Conservation (phyloP, 2,888 invertebrate genomes). For the Mythimna ferrago region DNA sequence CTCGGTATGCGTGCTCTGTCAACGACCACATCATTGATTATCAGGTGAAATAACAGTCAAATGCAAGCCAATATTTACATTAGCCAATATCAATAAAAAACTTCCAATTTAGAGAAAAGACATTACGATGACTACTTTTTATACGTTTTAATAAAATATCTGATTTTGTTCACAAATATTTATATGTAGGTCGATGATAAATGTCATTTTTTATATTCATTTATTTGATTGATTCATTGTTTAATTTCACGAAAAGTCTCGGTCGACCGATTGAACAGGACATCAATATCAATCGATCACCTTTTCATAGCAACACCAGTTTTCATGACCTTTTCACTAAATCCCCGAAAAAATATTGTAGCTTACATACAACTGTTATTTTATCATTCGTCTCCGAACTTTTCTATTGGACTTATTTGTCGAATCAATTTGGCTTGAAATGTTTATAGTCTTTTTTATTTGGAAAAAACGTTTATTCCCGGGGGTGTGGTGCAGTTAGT, state of each 20-base stretch:
- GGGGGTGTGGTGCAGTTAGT: constrained; percentile 39
- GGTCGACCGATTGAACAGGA: not conserved
- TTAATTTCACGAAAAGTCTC: not conserved
- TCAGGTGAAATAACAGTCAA: no score
- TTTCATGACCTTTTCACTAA: not conserved
- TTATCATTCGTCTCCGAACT: constrained; percentile 18
- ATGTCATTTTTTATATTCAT: not conserved
- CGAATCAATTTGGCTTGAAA: constrained; percentile 32
- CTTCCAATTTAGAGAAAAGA: not conserved
- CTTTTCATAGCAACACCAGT: not conserved
- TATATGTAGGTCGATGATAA: not conserved
- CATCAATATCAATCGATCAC: constrained; percentile 6
- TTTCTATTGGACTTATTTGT: constrained; percentile 33
- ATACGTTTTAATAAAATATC: not conserved
- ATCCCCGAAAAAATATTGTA: not conserved
- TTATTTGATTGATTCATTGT: not conserved
- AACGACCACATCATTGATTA: no score
- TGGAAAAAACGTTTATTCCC: constrained; percentile 44
- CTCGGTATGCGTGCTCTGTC: no score
- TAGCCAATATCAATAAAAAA: no score
- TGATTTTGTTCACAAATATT: not conserved
- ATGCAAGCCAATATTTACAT: no score
- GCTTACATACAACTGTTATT: constrained; percentile 2
- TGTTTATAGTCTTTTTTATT: constrained; percentile 52
- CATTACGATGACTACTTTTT: not conserved